These are phyloP conservation scores for Rynchops niger DNA, from an alignment of 2,113 vertebrate genomes.

Conservation along the genomic window DNA sequence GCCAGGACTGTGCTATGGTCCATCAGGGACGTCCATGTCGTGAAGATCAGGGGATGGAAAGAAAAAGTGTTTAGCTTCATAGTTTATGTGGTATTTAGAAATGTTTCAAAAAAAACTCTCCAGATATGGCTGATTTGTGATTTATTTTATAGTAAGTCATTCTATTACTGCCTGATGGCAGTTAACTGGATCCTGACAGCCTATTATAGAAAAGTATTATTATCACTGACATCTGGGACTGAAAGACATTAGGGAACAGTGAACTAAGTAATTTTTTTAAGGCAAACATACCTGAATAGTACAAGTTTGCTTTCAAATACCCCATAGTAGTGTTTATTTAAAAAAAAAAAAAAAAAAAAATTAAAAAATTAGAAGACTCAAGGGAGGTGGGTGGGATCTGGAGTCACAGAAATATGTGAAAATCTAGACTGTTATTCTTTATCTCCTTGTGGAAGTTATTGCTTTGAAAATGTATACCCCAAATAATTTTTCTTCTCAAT, in stretches of 20 bases:
- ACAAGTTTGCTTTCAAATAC: neutral
- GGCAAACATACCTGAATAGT: neutral
- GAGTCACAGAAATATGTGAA: neutral
- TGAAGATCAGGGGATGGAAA: neutral
- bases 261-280: neutral
- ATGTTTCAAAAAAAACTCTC: neutral
- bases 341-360: neutral
- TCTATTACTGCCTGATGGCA: neutral
- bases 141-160: neutral
- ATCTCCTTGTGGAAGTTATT: neutral
- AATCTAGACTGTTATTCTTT: neutral
- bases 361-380: neutral
- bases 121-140: neutral
- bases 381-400: neutral
- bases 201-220: neutral
- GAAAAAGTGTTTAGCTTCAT: neutral
- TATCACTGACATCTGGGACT: neutral
- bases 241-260: neutral
- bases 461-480: neutral
- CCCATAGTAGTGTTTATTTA: rapidly evolving
- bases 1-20: neutral
- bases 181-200: neutral
- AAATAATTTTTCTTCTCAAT: neutral
- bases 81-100: neutral
- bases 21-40: neutral